Evolutionary conservation across 2,113 vertebrate species (phyloP), one percentile per base, ranked within the genome.

Genomic region (Carlito syrichta): DNA sequence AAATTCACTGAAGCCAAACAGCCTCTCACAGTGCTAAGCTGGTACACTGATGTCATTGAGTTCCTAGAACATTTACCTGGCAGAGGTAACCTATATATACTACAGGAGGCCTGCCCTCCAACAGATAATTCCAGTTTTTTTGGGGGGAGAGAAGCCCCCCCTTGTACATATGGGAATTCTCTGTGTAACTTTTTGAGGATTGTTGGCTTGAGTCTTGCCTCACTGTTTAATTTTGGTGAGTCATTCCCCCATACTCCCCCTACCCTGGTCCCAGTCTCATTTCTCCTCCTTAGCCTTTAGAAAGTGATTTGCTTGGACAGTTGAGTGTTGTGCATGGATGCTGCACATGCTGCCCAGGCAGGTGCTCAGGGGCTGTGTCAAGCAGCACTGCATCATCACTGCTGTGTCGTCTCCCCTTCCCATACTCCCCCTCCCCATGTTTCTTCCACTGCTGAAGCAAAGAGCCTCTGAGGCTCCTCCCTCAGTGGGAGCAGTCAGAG

Each of bases 321-420:
- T 23, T 1, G 14, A 40, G 73, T 9, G 10, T 54, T 25, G 38
- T 35, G 1, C 11, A 0, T 38, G 27, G 13, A 60, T 60, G 63
- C 5, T 25, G 40, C 38, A 16, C n/a, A n/a, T 22, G 32, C 63
- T 23, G 32, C 8, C 3, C 2, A 69, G 82, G 32, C 32, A 9
- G 35, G 17, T 62, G 62, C 77, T 69, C 43, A 3, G 27, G 0
- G 54, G 74, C 60, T n/a, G 14, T 45, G n/a, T n/a, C n/a, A n/a
- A n/a, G n/a, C n/a, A n/a, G n/a, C n/a, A n/a, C 11, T 19, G 3
- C 8, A 7, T 23, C 3, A 0, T 38, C 17, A 0, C 68, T 62
- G 5, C 60, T 43, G 7, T 40, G 19, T n/a, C n/a, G n/a, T n/a
- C 68, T 71, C 25, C 30, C 45, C 43, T 32, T 1, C 62, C 27